phyloP scores from a whole-genome alignment of 2,888 invertebrate genomes.

The Drepanosiphum platanoidis region DNA sequence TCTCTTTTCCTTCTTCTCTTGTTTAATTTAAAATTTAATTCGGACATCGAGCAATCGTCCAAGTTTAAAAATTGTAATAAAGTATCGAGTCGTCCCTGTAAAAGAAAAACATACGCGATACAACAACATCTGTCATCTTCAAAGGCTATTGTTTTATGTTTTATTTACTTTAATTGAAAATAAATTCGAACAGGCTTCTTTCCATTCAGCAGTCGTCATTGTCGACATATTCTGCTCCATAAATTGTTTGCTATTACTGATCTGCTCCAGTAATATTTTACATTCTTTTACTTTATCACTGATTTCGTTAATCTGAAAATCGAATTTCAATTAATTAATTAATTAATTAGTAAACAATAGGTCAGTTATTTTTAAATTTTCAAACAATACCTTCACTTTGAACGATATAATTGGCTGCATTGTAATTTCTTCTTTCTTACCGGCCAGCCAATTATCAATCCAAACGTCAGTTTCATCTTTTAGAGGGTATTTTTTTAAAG shows the following conservation, averaged over 20 bases:
- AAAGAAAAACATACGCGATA: background rate
- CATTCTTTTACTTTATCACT: slow-evolving; percentile 41
- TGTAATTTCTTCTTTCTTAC: background rate
- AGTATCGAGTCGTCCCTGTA: slow-evolving; percentile 5
- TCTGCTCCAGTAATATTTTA: slow-evolving; percentile 35
- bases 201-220: slow-evolving; percentile 42
- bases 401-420: background rate
- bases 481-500: slow-evolving; percentile 12
- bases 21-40: slow-evolving; percentile 66
- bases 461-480: slow-evolving; percentile 44
- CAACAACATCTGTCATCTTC: background rate
- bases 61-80: slow-evolving; percentile 2
- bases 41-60: slow-evolving; percentile 22
- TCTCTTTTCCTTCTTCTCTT: slow-evolving; percentile 69
- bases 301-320: slow-evolving; percentile 28
- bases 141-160: background rate
- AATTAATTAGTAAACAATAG: background rate
- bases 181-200: slow-evolving; percentile 7
- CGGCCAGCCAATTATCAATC: slow-evolving; percentile 53
- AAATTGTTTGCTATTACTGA: background rate
- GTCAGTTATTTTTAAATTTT: background rate
- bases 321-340: background rate
- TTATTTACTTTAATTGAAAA: slow-evolving; percentile 39
- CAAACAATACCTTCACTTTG: slow-evolving; percentile 1
- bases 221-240: slow-evolving; percentile 29